phyloP scores from a whole-genome alignment of 2,113 vertebrate species.

The Saimiri boliviensis region DNA sequence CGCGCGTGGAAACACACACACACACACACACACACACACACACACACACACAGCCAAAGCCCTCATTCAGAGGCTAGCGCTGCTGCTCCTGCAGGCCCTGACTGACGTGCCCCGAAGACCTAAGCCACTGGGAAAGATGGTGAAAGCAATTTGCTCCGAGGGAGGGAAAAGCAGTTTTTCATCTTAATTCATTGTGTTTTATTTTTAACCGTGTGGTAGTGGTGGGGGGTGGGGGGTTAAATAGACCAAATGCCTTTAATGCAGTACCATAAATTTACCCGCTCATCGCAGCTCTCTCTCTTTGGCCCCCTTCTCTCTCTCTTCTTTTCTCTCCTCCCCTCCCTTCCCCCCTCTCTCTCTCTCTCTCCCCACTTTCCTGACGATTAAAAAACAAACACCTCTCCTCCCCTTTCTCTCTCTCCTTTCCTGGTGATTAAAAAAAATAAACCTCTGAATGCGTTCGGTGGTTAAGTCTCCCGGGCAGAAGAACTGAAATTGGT shows the following conservation, averaged over 20 bases:
- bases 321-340: too few species aligned
- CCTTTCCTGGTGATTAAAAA: background rate
- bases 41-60: background rate
- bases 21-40: background rate
- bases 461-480: conserved; percentile 7
- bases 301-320: too few species aligned
- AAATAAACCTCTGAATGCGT: background rate
- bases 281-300: background rate
- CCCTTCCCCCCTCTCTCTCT: too few species aligned
- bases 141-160: background rate
- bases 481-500: conserved; percentile 53
- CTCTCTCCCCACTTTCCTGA: background rate
- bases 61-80: background rate
- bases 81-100: conserved; percentile 47
- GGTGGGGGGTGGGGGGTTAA: conserved; percentile 9
- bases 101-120: conserved; percentile 23
- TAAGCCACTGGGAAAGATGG: background rate
- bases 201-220: conserved; percentile 54
- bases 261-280: conserved; percentile 81
- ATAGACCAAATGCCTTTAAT: conserved; percentile 68
- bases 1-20: background rate
- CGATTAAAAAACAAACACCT: background rate
- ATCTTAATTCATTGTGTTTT: conserved; percentile 48
- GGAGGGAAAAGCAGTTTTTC: background rate
- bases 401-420: too few species aligned